Evolutionary conservation across 2,113 vertebrate genomes (phyloP), one percentile per base, ranked within the genome.

Genomic region (Bettongia penicillata): DNA sequence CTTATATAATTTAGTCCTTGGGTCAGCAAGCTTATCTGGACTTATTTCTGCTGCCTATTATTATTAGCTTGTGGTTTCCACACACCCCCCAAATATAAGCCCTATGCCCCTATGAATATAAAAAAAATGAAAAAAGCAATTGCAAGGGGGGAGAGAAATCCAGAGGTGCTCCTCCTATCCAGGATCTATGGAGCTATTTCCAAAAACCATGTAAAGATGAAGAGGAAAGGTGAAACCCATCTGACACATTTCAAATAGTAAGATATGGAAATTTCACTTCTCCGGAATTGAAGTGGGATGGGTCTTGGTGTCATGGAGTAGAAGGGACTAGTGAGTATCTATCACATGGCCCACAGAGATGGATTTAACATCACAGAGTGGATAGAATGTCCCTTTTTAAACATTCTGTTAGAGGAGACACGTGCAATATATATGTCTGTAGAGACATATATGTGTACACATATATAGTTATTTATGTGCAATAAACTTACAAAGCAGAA

Each of bases 81-180:
- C 16, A 89, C 19, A 0, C 1, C 19, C 25, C 31, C 3, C 92
- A 94, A 96, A 77, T 51, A 26, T 47, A 96, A 92, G 48, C 55
- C 37, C 57, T 77, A 25, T 89, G 50, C 95, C 52, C 84, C 84
- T 37, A 61, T 91, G 93, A 94, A 91, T 68, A 97, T 28, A 43
- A 92, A 31, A 43, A 43, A 68, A 89, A 28, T 77, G 55, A n/a
- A 26, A 51, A 92, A 14, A 50, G 92, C 49, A 50, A 91, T 48
- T 57, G 52, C n/a, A 24, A 51, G 90, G 90, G 90, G 93, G 4
- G 8, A 50, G 48, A 24, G 37, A 84, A n/a, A 43, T 48, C n/a
- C 37, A 84, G n/a, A 43, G 37, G 19, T 84, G 68, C 19, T 22
- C 11, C 11, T 31, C 68, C 43, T 84, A 16, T 43, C n/a, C 19